Conservation (phyloP, 2,888 invertebrate genomes). For the Agrypnus murinus region DNA sequence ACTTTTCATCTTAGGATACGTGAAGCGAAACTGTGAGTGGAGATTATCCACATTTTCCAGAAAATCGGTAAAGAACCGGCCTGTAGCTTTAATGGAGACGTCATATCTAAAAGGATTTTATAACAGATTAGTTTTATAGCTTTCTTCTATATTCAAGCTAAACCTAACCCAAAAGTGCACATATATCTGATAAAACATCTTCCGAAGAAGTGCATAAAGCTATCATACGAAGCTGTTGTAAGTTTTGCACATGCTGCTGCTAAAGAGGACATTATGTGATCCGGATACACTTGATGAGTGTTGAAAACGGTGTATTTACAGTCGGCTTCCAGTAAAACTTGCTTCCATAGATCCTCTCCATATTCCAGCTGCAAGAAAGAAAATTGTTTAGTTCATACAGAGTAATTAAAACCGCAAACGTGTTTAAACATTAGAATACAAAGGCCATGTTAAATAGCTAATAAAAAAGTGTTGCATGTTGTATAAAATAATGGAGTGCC, state of each 20-base stretch:
- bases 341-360: slow-evolving; percentile 86
- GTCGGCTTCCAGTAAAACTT: slow-evolving; percentile 81
- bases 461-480: no score
- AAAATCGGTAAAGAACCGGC: slow-evolving; percentile 92
- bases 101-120: slow-evolving; percentile 78
- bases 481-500: no score
- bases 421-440: no score
- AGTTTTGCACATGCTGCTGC: slow-evolving; percentile 83
- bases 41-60: slow-evolving; percentile 94
- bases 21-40: slow-evolving; percentile 92
- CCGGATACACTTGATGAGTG: slow-evolving; percentile 89
- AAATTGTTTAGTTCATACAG: not conserved
- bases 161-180: slow-evolving; percentile 84
- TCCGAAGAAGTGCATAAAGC: slow-evolving; percentile 91
- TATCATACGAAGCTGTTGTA: slow-evolving; percentile 79
- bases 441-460: no score
- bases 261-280: slow-evolving; percentile 85
- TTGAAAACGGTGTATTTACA: slow-evolving; percentile 85
- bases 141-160: not conserved
- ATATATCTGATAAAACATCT: slow-evolving; percentile 93
- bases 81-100: slow-evolving; percentile 89
- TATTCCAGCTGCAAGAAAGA: slow-evolving; percentile 80
- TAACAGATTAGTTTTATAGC: not conserved
- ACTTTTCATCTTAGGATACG: slow-evolving; percentile 94
- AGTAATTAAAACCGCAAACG: no score